Base-by-base conservation (phyloP, 1,140 invertebrate genomes). In the Diabrotica virgifera region DNA sequence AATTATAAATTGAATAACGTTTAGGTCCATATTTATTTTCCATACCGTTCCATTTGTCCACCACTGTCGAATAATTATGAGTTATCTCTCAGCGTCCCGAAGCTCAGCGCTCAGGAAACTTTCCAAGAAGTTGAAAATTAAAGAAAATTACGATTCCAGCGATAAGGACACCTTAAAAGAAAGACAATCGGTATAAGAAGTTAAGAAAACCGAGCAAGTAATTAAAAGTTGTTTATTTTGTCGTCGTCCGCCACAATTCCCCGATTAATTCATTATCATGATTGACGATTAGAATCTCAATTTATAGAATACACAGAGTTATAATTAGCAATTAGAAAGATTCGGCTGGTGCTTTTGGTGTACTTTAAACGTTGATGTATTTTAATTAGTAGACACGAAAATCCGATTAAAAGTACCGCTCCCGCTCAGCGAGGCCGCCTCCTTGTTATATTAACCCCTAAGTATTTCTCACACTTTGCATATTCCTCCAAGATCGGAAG, bases 271-370 rank as follows among this genome's bases (percentile, higher is more conserved):
- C 76, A 77, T 77, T 77, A 77, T 76, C 76, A 72, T 74, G 75
- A 76, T 74, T 74, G 71, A 65, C 76, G 76, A 78, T 78, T 77
- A 78, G 75, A 76, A 78, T 78, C 76, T 71, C 76, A 78, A 78
- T 78, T 78, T 77, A 75, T 77, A 77, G 76, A 78, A 77, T 76
- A 78, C 76, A 78, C 76, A 78, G 75, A 75, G 70, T 75, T 76
- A 74, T 77, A 78, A 78, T 78, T 78, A 78, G 75, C 72, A 75
- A 76, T 75, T 76, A 76, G 71, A 73, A 72, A 74, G 73, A 73
- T 74, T 73, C 67, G 40, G 68, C 67, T 67, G 40, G n/a, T 46
- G 70, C 70, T 70, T 59, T 59, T 67, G 57, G 72, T 68, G 65
- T 68, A 70, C 63, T 71, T 69, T 60, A 46, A 67, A 68, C 73